These are phyloP conservation scores for Erythrolamprus reginae DNA, from an alignment of 2,113 vertebrate species.

Conservation along the genomic window DNA sequence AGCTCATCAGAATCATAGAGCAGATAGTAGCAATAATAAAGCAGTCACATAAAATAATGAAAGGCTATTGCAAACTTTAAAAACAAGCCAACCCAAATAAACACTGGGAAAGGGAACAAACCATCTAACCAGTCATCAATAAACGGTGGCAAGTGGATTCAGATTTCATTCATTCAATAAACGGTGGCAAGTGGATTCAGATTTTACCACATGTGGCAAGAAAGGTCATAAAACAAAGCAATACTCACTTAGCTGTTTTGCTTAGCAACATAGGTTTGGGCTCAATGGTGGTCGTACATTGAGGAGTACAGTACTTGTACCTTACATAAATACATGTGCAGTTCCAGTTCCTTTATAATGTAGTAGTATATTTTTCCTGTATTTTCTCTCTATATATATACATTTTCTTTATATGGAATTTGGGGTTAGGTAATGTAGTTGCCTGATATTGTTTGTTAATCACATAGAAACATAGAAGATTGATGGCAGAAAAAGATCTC, in stretches of 20 bases:
- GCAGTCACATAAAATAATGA: not conserved
- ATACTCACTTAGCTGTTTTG: no score
- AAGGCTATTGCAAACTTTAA: not conserved
- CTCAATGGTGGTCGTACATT: no score
- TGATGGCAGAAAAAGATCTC: no score
- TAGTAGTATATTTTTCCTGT: not conserved
- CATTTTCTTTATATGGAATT: not conserved
- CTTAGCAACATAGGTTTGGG: no score
- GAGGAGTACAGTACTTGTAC: no score
- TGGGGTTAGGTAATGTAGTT: not conserved
- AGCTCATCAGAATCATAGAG: not conserved
- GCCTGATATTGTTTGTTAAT: not conserved
- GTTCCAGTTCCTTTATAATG: not conserved
- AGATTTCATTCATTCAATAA: no score
- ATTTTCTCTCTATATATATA: not conserved
- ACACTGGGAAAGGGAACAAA: not conserved
- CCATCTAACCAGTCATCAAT: not conserved
- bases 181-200: no score
- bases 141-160: no score
- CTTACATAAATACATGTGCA: no score
- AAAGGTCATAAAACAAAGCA: no score
- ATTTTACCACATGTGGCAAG: no score
- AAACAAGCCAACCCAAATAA: not conserved
- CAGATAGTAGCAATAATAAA: not conserved
- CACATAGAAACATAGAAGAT: no score